Evolutionary conservation across 2,888 invertebrate species (phyloP), one percentile per base, ranked within the genome.

Genomic region (Dasysyrphus albostriatus): DNA sequence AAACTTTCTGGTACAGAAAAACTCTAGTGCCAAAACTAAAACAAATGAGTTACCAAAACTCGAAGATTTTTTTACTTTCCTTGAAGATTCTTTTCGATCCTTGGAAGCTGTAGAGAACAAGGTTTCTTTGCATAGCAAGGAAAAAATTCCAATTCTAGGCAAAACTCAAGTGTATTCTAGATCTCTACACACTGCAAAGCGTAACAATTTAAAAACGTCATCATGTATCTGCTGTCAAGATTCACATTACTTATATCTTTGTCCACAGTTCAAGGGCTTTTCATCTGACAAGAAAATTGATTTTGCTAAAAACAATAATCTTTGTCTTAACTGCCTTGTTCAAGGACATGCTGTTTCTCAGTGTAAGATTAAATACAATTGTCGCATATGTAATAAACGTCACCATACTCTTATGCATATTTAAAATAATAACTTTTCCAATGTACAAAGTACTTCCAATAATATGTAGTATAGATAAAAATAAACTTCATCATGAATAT

Each of bases 11-110:
- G 37, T 54, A 42, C 51, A 37, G 14, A 54, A 69, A 69, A 69
- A 24, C 19, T 69, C 69, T 39, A 51, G 24, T 37, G 37, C 51
- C 4, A 37, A 8, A n/a, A 5, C 3, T 2, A 69, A 69, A 69
- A 69, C 34, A 51, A 69, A 69, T 14, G 51, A 67, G 19, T 67
- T 67, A 37, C 51, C 67, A 24, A 69, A 69, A 51, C 39, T 69
- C 12, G 24, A 19, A 24, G 51, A 51, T 32, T 47, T 65, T 8
- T 47, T 65, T 47, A n/a, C 58, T 1, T 58, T 58, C 37, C 37
- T 58, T 58, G 58, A 58, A 58, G 58, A 58, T 24, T 61, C 24
- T 3, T 69, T 69, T 51, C 51, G 37, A 37, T n/a, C n/a, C n/a
- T n/a, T n/a, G 39, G 34, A 37, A 16, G 19, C 7, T n/a, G n/a